Conservation (phyloP, 37 sponge, comb jelly and placozoan genomes). For the Diacarnus erythraeanus region DNA sequence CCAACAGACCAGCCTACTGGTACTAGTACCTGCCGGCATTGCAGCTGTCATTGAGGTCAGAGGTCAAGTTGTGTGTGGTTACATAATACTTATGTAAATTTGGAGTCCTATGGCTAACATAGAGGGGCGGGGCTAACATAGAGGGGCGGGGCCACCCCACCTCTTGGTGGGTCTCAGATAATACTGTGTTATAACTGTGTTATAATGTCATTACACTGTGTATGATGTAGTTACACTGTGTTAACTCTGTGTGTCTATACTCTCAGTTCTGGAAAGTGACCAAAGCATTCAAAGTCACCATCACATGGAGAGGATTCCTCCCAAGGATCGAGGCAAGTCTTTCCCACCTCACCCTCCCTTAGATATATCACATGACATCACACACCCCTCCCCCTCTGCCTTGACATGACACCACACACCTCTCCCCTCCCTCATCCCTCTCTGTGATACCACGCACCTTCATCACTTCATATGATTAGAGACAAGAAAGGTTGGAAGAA, state of each 20-base stretch:
- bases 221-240: background rate
- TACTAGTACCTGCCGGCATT: slow-evolving; percentile 80
- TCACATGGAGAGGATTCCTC: slow-evolving; percentile 41
- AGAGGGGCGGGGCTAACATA: background rate
- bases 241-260: too few relatives aligned
- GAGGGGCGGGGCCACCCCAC: background rate
- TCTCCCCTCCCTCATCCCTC: too few relatives aligned
- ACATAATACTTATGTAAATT: background rate
- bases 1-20: slow-evolving; percentile 82
- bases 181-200: too few relatives aligned
- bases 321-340: slow-evolving; percentile 41
- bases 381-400: too few relatives aligned
- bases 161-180: too few relatives aligned
- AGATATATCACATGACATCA: too few relatives aligned
- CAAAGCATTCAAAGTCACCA: slow-evolving; percentile 58
- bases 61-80: background rate
- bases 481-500: slow-evolving; percentile 41
- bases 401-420: too few relatives aligned
- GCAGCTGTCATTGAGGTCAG: slow-evolving; percentile 82
- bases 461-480: slow-evolving; percentile 19
- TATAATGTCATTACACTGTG: background rate
- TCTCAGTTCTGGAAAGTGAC: slow-evolving; percentile 74
- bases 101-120: background rate
- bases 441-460: background rate
- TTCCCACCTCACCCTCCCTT: background rate